Conservation (phyloP, 2,113 vertebrate species). For the Bombycilla garrulus region DNA sequence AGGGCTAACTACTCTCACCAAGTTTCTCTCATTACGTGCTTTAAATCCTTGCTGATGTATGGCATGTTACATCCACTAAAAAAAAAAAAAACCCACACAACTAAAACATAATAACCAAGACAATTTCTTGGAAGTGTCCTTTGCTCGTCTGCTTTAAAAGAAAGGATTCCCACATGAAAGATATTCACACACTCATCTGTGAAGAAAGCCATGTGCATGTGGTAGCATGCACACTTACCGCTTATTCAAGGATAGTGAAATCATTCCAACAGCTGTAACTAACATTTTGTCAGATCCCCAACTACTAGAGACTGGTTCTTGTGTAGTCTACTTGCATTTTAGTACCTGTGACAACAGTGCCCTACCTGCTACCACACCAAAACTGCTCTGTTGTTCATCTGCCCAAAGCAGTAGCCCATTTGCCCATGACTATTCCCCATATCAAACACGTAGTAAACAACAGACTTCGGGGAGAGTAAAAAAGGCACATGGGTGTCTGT, state of each 20-base stretch:
- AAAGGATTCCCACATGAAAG: neutral
- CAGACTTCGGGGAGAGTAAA: neutral
- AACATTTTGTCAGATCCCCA: neutral
- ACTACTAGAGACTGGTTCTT: neutral
- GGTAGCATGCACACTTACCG: neutral
- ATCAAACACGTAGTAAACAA: neutral
- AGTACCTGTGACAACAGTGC: neutral
- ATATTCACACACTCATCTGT: neutral
- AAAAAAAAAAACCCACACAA: no score
- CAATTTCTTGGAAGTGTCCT: neutral
- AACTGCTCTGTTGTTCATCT: neutral
- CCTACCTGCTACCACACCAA: neutral
- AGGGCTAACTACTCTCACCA: neutral
- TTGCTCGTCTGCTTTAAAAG: neutral
- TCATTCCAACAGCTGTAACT: neutral
- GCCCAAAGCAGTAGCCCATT: neutral
- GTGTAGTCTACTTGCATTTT: neutral
- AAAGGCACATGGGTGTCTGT: rapidly evolving
- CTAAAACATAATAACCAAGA: neutral
- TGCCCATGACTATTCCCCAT: neutral
- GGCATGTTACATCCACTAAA: neutral
- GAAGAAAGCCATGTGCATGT: neutral
- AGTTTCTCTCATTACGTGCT: neutral
- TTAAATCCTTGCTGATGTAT: neutral
- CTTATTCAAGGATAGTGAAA: neutral